Evolutionary conservation across 2,797 vertebrate species (phyloP).

Genomic region (Peromyscus eremicus): DNA sequence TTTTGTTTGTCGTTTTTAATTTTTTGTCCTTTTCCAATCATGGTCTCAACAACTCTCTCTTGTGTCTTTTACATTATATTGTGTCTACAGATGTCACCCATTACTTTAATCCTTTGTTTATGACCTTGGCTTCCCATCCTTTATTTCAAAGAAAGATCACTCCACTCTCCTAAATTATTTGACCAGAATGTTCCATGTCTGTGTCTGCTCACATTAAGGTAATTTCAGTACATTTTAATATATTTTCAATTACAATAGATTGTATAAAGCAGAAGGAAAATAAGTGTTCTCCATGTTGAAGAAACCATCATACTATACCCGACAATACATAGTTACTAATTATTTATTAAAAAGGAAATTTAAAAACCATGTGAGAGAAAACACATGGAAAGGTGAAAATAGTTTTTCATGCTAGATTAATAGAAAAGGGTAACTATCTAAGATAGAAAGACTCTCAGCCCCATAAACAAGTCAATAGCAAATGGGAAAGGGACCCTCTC

Average conservation of each 20-base stretch:
- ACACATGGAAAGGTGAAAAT: not conserved
- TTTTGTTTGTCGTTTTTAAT: not conserved
- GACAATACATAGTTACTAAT: not conserved
- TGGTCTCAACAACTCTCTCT: not conserved
- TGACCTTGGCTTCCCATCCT: not conserved
- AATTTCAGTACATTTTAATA: not conserved
- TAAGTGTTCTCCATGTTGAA: not conserved
- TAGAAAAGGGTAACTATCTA: not conserved
- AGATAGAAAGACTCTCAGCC: not conserved
- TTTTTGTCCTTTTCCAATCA: not conserved
- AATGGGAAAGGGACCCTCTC: not conserved
- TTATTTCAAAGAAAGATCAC: not conserved
- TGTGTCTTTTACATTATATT: not conserved
- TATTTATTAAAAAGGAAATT: not conserved
- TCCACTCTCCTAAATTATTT: not conserved
- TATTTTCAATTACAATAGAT: too few species aligned
- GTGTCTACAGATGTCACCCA: not conserved
- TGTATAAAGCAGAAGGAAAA: not conserved
- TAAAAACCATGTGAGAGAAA: not conserved
- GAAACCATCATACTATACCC: not conserved
- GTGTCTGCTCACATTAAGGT: not conserved
- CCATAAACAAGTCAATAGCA: not conserved
- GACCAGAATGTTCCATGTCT: not conserved
- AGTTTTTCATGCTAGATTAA: not conserved
- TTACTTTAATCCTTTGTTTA: not conserved